phyloP scores from a whole-genome alignment of 2,888 invertebrate genomes.

The Xylocampa areola region DNA sequence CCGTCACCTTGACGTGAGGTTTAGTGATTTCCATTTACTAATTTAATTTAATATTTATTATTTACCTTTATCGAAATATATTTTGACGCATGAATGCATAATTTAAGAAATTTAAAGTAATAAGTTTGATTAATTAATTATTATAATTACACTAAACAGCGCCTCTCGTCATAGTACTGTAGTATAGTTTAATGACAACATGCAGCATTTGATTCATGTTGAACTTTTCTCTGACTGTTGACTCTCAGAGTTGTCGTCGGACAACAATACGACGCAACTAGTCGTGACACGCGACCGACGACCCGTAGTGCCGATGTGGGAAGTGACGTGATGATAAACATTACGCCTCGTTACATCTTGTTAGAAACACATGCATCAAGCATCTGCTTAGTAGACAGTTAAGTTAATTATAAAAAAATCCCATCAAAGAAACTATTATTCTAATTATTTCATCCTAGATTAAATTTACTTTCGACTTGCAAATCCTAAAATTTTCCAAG shows the following conservation, averaged over 20 bases:
- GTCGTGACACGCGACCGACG: conserved; percentile 8
- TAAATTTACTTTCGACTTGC: conserved; percentile 48
- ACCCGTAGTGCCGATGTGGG: conserved; percentile 17
- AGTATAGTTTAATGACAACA: conserved; percentile 33
- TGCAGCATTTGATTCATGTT: conserved; percentile 21
- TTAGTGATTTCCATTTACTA: conserved; percentile 27
- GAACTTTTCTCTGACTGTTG: conserved; percentile 49
- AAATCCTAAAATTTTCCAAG: conserved; percentile 51
- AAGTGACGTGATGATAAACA: not conserved
- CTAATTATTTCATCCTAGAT: conserved; percentile 39
- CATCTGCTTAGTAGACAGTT: conserved; percentile 43
- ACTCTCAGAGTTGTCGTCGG: conserved; percentile 12
- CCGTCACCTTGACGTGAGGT: conserved; percentile 39
- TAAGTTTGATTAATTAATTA: conserved; percentile 41
- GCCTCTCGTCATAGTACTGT: conserved; percentile 45
- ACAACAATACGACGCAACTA: conserved; percentile 2
- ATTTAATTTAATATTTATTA: conserved; percentile 47
- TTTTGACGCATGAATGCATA: conserved; percentile 40
- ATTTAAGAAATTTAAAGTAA: conserved; percentile 51
- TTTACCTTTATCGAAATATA: conserved; percentile 36
- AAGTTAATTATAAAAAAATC: conserved; percentile 46
- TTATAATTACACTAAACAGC: conserved; percentile 31
- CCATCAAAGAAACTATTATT: conserved; percentile 48
- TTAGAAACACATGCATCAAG: conserved; percentile 34
- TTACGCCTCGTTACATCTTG: conserved; percentile 2